These are phyloP conservation scores for Ochropacha duplaris DNA, from an alignment of 2,888 invertebrate species.

Conservation along the genomic window DNA sequence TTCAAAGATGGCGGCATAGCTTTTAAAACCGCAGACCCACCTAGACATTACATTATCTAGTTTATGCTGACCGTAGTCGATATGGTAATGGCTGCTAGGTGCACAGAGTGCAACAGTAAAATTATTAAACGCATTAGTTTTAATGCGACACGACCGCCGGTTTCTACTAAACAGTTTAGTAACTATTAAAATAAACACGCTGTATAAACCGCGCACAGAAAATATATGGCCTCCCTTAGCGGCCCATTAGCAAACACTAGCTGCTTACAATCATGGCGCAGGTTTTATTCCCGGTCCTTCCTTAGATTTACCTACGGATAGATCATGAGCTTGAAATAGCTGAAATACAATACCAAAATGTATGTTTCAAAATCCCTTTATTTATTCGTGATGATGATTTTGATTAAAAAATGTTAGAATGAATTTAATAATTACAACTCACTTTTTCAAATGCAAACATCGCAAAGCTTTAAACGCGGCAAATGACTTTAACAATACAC, in stretches of 20 bases:
- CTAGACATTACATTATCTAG: slow-evolving; percentile 1
- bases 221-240: too few species aligned
- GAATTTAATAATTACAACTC: too few species aligned
- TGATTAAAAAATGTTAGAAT: too few species aligned
- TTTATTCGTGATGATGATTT: too few species aligned
- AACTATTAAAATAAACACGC: slow-evolving; percentile 36
- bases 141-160: slow-evolving; percentile 40
- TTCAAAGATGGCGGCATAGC: background rate
- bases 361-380: too few species aligned
- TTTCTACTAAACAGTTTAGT: slow-evolving; percentile 25
- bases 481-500: background rate
- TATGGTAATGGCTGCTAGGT: slow-evolving; percentile 26
- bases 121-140: slow-evolving; percentile 51
- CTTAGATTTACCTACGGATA: too few species aligned
- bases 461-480: background rate
- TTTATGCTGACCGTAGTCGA: slow-evolving; percentile 13
- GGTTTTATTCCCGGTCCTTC: background rate
- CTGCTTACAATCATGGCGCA: background rate
- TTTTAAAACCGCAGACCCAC: background rate
- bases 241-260: too few species aligned
- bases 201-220: slow-evolving; percentile 21
- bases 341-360: too few species aligned
- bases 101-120: slow-evolving; percentile 22
- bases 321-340: too few species aligned
- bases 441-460: too few species aligned